A percentile compares a stretch with the other conserved stretches of the same genome.
Conservation (phyloP, 2,888 invertebrate species). For the Falcaria lacertinaria region DNA sequence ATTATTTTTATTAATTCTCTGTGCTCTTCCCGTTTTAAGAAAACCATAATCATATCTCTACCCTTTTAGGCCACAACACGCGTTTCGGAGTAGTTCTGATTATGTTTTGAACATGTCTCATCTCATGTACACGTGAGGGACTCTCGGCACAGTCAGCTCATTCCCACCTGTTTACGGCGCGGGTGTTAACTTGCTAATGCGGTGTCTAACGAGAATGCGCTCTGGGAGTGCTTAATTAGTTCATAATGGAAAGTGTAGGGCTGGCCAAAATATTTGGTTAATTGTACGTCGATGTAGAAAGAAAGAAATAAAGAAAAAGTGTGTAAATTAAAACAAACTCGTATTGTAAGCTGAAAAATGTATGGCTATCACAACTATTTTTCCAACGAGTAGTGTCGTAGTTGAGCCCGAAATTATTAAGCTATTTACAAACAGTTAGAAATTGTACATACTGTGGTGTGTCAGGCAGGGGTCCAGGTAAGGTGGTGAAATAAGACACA, state of each 20-base stretch:
- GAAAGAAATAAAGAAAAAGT: too few species aligned
- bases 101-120: background rate
- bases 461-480: too few species aligned
- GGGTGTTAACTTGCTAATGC: constrained; percentile 8
- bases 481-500: too few species aligned
- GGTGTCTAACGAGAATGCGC: constrained; percentile 11
- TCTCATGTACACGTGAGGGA: background rate
- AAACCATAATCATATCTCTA: background rate
- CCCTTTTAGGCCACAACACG: background rate
- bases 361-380: too few species aligned
- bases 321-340: too few species aligned
- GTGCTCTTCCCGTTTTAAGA: background rate
- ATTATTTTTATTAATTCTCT: too few species aligned
- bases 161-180: constrained; percentile 9
- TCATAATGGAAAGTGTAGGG: background rate
- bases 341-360: too few species aligned
- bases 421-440: too few species aligned
- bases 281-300: too few species aligned
- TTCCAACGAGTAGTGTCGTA: too few species aligned
- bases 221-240: constrained; percentile 4
- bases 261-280: background rate
- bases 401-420: too few species aligned
- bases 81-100: background rate
- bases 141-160: constrained; percentile 16
- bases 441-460: too few species aligned